Evolutionary conservation across 2,888 invertebrate species (phyloP).

Genomic region (Smittia aterrima): DNA sequence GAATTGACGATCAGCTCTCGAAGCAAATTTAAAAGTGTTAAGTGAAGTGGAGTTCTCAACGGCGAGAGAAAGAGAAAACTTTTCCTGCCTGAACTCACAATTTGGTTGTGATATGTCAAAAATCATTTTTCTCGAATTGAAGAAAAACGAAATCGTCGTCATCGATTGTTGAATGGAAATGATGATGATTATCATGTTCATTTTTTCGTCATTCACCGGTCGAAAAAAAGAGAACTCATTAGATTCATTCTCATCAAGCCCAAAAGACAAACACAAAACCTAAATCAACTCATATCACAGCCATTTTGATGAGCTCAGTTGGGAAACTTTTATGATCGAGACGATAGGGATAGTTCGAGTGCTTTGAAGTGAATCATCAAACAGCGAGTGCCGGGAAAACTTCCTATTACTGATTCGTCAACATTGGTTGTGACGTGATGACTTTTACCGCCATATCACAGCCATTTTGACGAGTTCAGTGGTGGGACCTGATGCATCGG

Average conservation of each 20-base stretch:
- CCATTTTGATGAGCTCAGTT: slow-evolving; percentile 42
- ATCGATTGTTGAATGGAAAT: slow-evolving; percentile 14
- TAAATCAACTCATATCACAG: slow-evolving; percentile 39
- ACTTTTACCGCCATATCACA: slow-evolving; percentile 40
- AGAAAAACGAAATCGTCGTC: neutral
- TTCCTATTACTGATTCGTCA: slow-evolving; percentile 40
- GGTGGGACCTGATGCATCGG: slow-evolving; percentile 14
- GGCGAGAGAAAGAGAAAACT: neutral
- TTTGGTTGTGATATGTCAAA: slow-evolving; percentile 42
- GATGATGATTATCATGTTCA: neutral
- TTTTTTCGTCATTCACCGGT: neutral
- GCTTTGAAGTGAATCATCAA: too few species aligned
- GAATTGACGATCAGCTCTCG: neutral
- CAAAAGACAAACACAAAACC: slow-evolving; percentile 14
- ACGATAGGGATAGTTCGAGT: neutral
- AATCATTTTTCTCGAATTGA: neutral
- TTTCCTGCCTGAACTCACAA: slow-evolving; percentile 42
- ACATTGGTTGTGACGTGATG: slow-evolving; percentile 42
- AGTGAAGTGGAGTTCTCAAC: neutral
- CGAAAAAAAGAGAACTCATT: slow-evolving; percentile 20
- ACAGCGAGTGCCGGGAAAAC: neutral
- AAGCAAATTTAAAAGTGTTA: neutral
- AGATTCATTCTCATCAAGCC: slow-evolving; percentile 16
- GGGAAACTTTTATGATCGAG: slow-evolving; percentile 19
- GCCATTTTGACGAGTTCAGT: slow-evolving; percentile 42